Conservation (phyloP, 2,113 vertebrate genomes). For the Leptodactylus fuscus region DNA sequence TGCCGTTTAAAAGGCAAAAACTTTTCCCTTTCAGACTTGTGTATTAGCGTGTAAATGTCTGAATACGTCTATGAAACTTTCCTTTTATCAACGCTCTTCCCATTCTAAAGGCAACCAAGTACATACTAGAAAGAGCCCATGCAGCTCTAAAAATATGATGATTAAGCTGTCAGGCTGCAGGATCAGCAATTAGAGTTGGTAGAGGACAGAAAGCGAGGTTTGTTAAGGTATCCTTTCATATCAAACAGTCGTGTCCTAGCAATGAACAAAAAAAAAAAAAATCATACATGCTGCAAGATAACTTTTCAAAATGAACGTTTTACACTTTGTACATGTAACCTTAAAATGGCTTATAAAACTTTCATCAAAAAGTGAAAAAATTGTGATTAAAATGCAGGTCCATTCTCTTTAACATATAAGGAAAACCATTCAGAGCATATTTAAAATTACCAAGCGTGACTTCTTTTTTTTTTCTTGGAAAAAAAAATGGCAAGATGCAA, state of each 20-base stretch:
- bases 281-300: not conserved
- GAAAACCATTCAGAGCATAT: no score
- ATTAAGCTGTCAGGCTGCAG: conserved; percentile 27
- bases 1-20: not conserved
- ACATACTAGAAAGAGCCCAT: conserved; percentile 14
- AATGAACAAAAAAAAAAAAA: not conserved
- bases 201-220: not conserved
- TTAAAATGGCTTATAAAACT: not conserved
- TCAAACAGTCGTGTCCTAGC: not conserved
- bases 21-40: not conserved
- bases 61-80: not conserved
- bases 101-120: not conserved
- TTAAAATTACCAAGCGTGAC: no score
- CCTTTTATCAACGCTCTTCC: not conserved
- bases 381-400: no score
- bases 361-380: not conserved
- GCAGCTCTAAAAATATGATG: conserved; percentile 26
- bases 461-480: no score
- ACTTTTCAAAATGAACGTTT: not conserved
- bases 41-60: not conserved
- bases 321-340: not conserved
- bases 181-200: conserved; percentile 11
- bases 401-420: no score
- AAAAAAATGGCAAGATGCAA: no score
- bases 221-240: conserved; percentile 7